phyloP scores from a whole-genome alignment of 2,888 invertebrate genomes.

The Tortrix viridana region DNA sequence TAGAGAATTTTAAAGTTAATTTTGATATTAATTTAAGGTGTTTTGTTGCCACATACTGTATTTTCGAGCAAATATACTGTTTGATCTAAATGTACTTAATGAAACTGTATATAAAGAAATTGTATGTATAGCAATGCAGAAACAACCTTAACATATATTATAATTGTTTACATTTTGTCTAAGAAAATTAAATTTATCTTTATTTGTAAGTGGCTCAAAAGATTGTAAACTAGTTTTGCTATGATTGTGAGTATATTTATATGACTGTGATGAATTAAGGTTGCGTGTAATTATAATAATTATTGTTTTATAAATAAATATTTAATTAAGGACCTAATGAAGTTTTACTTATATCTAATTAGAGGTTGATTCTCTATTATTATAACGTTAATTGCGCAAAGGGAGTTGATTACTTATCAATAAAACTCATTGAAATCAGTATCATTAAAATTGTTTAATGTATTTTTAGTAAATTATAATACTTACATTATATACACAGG shows the following conservation, averaged over 20 bases:
- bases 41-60: no score
- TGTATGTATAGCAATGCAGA: no score
- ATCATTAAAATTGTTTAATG: slow-evolving; percentile 69
- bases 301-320: slow-evolving; percentile 23
- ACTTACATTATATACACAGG: slow-evolving; percentile 76
- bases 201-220: slow-evolving; percentile 22
- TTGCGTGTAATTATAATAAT: slow-evolving; percentile 9
- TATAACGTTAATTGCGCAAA: neutral
- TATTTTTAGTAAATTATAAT: slow-evolving; percentile 64
- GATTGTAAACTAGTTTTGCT: slow-evolving; percentile 10
- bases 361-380: neutral
- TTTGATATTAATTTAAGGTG: no score
- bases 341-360: neutral
- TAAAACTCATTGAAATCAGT: slow-evolving; percentile 15
- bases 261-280: slow-evolving; percentile 36
- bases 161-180: neutral
- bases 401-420: neutral
- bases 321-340: neutral
- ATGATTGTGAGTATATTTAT: slow-evolving; percentile 27
- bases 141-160: no score
- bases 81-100: no score
- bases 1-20: no score
- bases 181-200: neutral
- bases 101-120: no score
- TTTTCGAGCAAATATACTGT: no score